Base-by-base conservation (phyloP, 2,888 invertebrate species). In the Heliconius hortense region DNA sequence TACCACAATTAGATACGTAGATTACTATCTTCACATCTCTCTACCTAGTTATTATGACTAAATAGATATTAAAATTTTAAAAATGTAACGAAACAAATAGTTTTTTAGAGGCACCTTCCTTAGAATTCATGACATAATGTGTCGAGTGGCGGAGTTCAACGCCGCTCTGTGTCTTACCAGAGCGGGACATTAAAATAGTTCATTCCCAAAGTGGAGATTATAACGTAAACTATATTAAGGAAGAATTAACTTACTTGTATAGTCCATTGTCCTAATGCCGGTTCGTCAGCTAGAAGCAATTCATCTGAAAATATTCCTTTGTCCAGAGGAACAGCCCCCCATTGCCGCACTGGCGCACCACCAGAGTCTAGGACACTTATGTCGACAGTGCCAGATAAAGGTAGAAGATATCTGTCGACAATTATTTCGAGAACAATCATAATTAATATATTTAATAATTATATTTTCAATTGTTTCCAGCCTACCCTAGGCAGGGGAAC, bases 191-290 rank as follows among this genome's bases (percentile, higher is more conserved):
- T 18, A 48, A 48, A 18, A 48, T 48, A 48, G 1, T 15, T 48
- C 4, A 48, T 48, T 48, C 48, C 18, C 48, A 2, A 5, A 48
- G 4, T 48, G 18, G 48, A 18, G 48, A 48, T 18, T 48, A 7
- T 18, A 7, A 48, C 18, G 18, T 48, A 18, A 18, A 13, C 7
- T 48, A 18, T 11, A 53, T 15, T 63, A 13, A 15, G 35, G 39
- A 48, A 53, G 18, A 35, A 62, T 48, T 7, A 3, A 74, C 68
- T 69, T 83, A 88, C 95, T 79, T 96, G 96, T 80, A 98, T 96
- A 75, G 96, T 96, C 98, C 98, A 99, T 85, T 96, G 95, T 39
- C 98, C 98, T 31, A 98, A 93, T 26, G 97, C 97, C 0, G 98
- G 98, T 79, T 96, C 96, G 72, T 96, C 95, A 39, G 98, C 97